Base-by-base conservation (phyloP, 2,113 vertebrate species). In the Rhinopomastus cyanomelas region DNA sequence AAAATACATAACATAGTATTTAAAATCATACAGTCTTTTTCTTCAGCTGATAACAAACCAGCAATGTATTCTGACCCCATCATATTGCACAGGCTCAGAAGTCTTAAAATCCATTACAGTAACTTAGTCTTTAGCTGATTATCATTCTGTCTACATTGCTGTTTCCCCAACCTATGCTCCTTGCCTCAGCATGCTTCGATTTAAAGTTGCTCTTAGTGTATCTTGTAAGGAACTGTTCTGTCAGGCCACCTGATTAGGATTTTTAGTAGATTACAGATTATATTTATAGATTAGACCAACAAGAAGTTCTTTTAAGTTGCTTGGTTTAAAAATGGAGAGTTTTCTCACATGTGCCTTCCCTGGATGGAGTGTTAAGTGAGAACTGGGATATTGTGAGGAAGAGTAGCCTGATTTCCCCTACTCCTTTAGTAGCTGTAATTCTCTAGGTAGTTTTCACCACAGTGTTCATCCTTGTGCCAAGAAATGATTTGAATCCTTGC, bases 141-240 rank as follows among this genome's bases (percentile, higher is more conserved):
- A 78, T 67, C 52, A 77, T 71, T 77, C 49, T 89, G 11, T 48
- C 42, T 71, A 46, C 48, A 37, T 76, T 87, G 82, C 87, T 87
- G 62, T 92, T 94, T 91, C n/a, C 21, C 15, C 56, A 93, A 64
- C n/a, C 65, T 85, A 32, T 87, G 56, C 34, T 74, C 29, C 34
- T 89, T 87, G 49, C 60, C 52, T 91, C 19, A 78, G n/a, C 53
- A 20, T 49, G 30, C 56, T 85, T 91, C 34, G 85, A 26, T 83
- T 83, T 89, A 60, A 94, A 87, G 16, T 89, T 83, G 16, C 17
- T 88, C 65, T 92, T 82, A 84, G 64, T 87, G 89, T 94, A 82
- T 37, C 52, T 77, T 80, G 60, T 79, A 85, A 95, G 37, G 42
- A 57, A 59, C 12, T 60, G 26, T 49, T 93, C 56, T 71, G 37